These are phyloP conservation scores for Lagopus muta DNA, from an alignment of 2,113 vertebrate genomes.

Conservation along the genomic window DNA sequence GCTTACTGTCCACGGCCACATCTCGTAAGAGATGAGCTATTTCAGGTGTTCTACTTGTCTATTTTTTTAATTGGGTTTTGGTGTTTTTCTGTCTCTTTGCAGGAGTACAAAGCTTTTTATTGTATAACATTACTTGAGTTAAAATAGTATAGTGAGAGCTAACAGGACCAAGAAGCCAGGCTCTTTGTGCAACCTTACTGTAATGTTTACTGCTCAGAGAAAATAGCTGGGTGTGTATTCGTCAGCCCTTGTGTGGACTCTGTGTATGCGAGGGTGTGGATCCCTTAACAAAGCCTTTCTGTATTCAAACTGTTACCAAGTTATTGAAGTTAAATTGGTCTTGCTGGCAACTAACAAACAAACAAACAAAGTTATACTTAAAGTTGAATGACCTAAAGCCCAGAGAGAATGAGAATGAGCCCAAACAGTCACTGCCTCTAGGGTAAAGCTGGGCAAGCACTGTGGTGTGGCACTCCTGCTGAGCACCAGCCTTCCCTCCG, in stretches of 20 bases:
- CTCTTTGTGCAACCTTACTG: neutral
- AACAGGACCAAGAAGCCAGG: neutral
- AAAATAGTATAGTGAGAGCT: slow-evolving; percentile 5
- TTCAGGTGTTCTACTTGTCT: neutral
- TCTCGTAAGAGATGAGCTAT: neutral
- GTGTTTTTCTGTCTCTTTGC: neutral
- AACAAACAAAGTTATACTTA: slow-evolving; percentile 45
- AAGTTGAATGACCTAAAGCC: neutral
- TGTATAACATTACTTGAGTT: neutral
- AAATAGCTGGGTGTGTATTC: slow-evolving; percentile 7
- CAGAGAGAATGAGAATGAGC: neutral
- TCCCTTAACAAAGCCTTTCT: slow-evolving; percentile 47
- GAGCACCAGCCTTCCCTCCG: neutral
- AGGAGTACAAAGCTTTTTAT: neutral
- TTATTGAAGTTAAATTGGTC: slow-evolving; percentile 58
- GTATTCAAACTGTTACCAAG: slow-evolving; percentile 30
- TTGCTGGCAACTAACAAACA: slow-evolving; percentile 5
- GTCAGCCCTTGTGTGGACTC: accelerated
- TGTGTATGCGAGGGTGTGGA: slow-evolving; percentile 20
- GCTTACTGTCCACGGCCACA: neutral
- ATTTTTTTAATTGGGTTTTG: neutral
- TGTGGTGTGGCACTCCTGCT: neutral
- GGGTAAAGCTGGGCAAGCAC: neutral
- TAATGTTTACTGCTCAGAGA: slow-evolving; percentile 38
- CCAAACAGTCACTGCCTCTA: neutral